Percentiles rank a stretch among this genome's conserved stretches.
Evolutionary conservation across 2,797 vertebrate species (phyloP).

Genomic region (Kryptopterus vitreolus): DNA sequence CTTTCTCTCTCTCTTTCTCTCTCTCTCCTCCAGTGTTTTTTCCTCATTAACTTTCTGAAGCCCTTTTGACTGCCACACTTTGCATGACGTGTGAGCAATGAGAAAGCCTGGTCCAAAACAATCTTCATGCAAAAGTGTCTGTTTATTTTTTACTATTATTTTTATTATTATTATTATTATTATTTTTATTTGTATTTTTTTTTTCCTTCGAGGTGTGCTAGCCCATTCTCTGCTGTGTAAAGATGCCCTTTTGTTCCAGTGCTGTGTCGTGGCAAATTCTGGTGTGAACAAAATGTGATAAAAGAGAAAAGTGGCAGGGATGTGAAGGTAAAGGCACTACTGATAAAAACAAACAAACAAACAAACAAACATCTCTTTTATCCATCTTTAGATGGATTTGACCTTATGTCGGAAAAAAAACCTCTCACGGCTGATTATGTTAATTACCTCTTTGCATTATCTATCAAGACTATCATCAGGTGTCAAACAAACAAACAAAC

Average conservation of each 20-base stretch:
- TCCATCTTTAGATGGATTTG: conserved; percentile 46
- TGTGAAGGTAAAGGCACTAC: conserved; percentile 57
- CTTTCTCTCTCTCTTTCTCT: conserved; percentile 65
- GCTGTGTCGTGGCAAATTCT: conserved; percentile 67
- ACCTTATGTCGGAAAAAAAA: conserved; percentile 20
- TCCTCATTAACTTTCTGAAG: conserved; percentile 76
- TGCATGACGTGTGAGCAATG: conserved; percentile 81
- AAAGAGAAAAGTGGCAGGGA: conserved; percentile 60
- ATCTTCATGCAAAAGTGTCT: conserved; percentile 74
- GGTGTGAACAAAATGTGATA: conserved; percentile 62
- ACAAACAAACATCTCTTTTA: conserved; percentile 46
- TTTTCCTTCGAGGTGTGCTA: conserved; percentile 68
- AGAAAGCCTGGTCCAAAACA: conserved; percentile 72
- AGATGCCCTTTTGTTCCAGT: conserved; percentile 70
- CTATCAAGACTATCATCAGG: conserved; percentile 11
- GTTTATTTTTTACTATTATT: too few relatives aligned
- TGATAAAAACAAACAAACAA: too few relatives aligned
- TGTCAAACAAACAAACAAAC: neutral
- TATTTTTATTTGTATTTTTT: too few relatives aligned
- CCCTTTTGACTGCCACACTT: conserved; percentile 76
- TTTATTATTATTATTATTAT: too few relatives aligned
- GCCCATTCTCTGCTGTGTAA: conserved; percentile 70
- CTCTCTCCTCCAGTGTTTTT: conserved; percentile 62
- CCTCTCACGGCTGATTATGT: conserved; percentile 60
- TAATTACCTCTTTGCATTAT: conserved; percentile 55